Evolutionary conservation across 2,888 invertebrate species (phyloP), one percentile per base, ranked within the genome.

Genomic region (Odiellus spinosus): DNA sequence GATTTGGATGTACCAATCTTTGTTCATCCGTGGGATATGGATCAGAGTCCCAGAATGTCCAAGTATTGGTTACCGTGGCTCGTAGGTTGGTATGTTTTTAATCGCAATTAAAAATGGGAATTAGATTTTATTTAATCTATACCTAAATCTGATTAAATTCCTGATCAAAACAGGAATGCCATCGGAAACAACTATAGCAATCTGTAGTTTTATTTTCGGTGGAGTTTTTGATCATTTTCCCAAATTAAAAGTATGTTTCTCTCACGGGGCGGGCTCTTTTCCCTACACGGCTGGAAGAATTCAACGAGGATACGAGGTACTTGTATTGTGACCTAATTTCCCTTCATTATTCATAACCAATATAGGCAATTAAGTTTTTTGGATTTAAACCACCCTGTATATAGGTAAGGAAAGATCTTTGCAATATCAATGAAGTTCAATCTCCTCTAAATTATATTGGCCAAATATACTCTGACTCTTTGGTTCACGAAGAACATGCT

Each of bases 21-120:
- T 60, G 67, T 74, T 2, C 73, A 73, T 58, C 73, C 73, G 2
- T 74, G 73, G 73, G 73, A 73, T 58, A 73, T 73, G 73, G 58
- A 61, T 50, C 60, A 62, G 58, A 65, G 62, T 3, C 70, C 69
- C 2, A 61, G 72, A 39, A 65, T 69, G 61, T 56, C 59, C 36
- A 70, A 72, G 50, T 72, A 70, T 59, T 73, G 72, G 72, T 55
- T 73, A 53, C 73, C 73, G 1, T 73, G 73, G 72, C 65, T 73
- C 8, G 71, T 73, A 3, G 72, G 71, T 68, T 53, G 53, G 62
- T 52, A n/a, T 12, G n/a, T n/a, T n/a, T n/a, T n/a, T n/a, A n/a
- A n/a, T n/a, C n/a, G n/a, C n/a, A n/a, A 36, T 36, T n/a, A 36
- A 36, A 36, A 17, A 15, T 33, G 10, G 12, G 10, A 10, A 33